Evolutionary conservation across 2,797 vertebrate species (phyloP).

Genomic region (Lagorchestes hirsutus): DNA sequence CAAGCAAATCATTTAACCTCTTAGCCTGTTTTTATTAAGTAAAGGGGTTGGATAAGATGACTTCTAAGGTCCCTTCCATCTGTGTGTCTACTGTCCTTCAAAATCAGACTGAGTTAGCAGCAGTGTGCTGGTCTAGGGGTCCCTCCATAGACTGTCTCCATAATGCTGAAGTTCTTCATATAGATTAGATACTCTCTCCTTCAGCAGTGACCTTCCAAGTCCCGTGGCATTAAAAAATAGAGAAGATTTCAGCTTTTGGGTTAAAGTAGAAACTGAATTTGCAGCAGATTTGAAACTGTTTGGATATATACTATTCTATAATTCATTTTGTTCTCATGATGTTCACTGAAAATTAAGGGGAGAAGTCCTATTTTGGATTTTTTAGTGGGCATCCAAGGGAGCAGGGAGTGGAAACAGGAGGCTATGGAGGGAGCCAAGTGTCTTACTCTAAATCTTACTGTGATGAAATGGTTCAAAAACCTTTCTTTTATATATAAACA

Average conservation of each 20-base stretch:
- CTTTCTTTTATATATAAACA: slow-evolving; percentile 3
- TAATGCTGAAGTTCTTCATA: not conserved
- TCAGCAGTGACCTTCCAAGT: not conserved
- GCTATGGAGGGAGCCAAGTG: not conserved
- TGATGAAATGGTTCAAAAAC: not conserved
- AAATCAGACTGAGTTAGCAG: not conserved
- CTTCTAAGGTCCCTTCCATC: not conserved
- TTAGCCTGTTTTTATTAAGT: not conserved
- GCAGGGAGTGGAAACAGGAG: not conserved
- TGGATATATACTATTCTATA: not conserved
- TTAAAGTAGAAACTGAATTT: not conserved
- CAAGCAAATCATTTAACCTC: not conserved
- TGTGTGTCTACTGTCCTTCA: not conserved
- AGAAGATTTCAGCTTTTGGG: not conserved
- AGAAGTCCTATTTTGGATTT: slow-evolving; percentile 2
- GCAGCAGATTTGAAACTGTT: slow-evolving; percentile 14
- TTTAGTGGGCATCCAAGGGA: not conserved
- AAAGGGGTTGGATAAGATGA: not conserved
- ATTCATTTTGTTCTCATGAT: not conserved
- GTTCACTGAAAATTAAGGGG: not conserved
- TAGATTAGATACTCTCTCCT: not conserved
- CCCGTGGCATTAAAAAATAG: not conserved
- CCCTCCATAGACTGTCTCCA: not conserved
- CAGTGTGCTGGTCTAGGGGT: not conserved
- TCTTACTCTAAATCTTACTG: slow-evolving; percentile 19